Percentiles rank a stretch among this genome's conserved stretches.
Evolutionary conservation across 2,888 invertebrate genomes (phyloP).

Genomic region (Agriopis marginaria): DNA sequence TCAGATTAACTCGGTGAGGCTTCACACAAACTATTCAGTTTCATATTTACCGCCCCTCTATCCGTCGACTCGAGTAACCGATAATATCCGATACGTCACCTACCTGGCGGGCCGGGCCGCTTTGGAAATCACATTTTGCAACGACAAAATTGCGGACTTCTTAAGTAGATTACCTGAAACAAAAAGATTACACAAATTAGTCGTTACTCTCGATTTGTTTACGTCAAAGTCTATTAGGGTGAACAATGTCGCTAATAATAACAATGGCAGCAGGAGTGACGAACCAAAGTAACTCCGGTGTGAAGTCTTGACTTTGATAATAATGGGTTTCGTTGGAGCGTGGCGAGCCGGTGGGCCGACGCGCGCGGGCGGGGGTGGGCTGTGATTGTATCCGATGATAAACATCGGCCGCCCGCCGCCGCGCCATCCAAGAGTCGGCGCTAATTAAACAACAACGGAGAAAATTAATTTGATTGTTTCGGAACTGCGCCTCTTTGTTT

Average conservation of each 20-base stretch:
- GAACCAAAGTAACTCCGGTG: constrained; percentile 82
- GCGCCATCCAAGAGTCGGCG: constrained; percentile 81
- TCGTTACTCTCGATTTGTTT: constrained; percentile 73
- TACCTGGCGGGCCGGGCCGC: constrained; percentile 44
- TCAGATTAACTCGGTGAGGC: constrained; percentile 82
- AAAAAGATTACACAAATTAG: constrained; percentile 77
- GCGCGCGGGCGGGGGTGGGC: constrained; percentile 53
- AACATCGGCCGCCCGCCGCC: constrained; percentile 80
- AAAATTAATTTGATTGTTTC: constrained; percentile 86
- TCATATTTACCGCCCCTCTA: constrained; percentile 72
- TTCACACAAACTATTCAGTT: constrained; percentile 81
- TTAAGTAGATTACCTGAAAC: constrained; percentile 77
- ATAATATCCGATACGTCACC: constrained; percentile 42
- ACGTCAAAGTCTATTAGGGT: constrained; percentile 74
- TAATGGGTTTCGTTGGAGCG: constrained; percentile 79
- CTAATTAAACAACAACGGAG: constrained; percentile 86
- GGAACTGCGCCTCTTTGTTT: constrained; percentile 81
- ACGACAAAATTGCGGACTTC: constrained; percentile 49
- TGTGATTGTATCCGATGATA: constrained; percentile 85
- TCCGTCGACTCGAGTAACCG: constrained; percentile 43
- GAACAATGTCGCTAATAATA: constrained; percentile 81
- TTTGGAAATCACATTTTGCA: constrained; percentile 44
- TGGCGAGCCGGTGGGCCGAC: constrained; percentile 57
- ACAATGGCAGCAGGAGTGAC: constrained; percentile 80
- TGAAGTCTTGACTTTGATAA: constrained; percentile 82